Conservation (phyloP, 2,888 invertebrate species). For the Caenorhabditis afra region DNA sequence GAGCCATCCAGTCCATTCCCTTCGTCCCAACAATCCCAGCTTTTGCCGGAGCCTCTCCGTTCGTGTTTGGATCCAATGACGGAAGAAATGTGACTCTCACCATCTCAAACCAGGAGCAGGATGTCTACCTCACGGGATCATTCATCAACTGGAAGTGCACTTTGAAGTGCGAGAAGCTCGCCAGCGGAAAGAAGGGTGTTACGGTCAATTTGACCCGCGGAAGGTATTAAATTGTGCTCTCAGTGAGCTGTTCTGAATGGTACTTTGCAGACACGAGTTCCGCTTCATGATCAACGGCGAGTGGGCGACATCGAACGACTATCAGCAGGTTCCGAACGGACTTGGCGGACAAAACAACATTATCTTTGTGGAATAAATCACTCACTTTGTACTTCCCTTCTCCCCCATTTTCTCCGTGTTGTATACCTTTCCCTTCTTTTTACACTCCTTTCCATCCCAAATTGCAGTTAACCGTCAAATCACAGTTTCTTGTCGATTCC, state of each 20-base stretch:
- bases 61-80: constrained; percentile 35
- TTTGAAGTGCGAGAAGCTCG: constrained; percentile 67
- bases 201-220: constrained; percentile 73
- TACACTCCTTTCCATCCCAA: constrained; percentile 23
- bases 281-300: constrained; percentile 75
- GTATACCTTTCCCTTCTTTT: not conserved
- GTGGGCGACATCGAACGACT: constrained; percentile 69
- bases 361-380: constrained; percentile 65
- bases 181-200: constrained; percentile 67
- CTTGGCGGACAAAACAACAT: constrained; percentile 70
- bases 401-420: not conserved
- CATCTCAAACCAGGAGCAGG: constrained; percentile 62
- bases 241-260: no score
- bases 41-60: constrained; percentile 39
- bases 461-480: constrained; percentile 40
- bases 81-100: constrained; percentile 68
- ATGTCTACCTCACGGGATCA: constrained; percentile 73
- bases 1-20: constrained; percentile 46
- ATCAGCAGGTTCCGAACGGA: constrained; percentile 66
- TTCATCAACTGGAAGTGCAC: constrained; percentile 78
- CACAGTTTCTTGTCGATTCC: constrained; percentile 19
- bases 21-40: constrained; percentile 45
- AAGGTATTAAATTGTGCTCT: constrained; percentile 23
- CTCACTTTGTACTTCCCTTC: constrained; percentile 29
- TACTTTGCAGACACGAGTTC: constrained; percentile 71